A percentile compares a stretch with the other conserved stretches of the same genome.
phyloP scores from a whole-genome alignment of 2,113 vertebrate species.

The Nothoprocta perdicaria region DNA sequence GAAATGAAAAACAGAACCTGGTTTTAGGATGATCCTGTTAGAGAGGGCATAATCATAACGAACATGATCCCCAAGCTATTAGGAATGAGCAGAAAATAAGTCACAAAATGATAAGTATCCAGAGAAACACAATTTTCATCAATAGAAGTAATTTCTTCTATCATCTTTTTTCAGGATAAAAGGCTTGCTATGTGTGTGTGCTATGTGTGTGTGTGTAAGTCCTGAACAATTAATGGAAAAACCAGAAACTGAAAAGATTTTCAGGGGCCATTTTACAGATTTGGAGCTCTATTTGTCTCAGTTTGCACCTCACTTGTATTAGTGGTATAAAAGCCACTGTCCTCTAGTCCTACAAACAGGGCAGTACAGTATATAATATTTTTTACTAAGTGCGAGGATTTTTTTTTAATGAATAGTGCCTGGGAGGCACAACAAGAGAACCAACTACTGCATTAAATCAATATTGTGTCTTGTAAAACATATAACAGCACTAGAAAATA shows the following conservation, averaged over 20 bases:
- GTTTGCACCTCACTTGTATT: not conserved
- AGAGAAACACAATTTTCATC: not conserved
- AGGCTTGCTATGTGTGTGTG: not conserved
- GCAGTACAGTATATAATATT: not conserved
- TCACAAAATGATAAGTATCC: not conserved
- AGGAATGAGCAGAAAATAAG: not conserved
- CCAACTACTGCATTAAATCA: slow-evolving; percentile 66
- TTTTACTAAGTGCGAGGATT: not conserved
- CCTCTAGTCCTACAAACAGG: not conserved
- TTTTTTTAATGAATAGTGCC: slow-evolving; percentile 44
- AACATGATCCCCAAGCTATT: not conserved
- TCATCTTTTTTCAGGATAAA: not conserved
- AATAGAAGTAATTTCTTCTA: not conserved
- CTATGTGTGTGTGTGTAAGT: not conserved
- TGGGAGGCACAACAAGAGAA: slow-evolving; percentile 58
- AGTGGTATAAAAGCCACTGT: not conserved
- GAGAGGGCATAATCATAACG: not conserved
- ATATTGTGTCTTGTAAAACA: slow-evolving; percentile 70
- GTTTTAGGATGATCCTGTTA: not conserved
- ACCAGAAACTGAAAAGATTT: not conserved
- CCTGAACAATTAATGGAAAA: not conserved
- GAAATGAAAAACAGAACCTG: not conserved
- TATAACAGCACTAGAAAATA: slow-evolving; percentile 60
- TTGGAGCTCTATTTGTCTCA: not conserved
- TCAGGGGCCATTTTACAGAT: not conserved